phyloP scores from a whole-genome alignment of 1,140 invertebrate species.

The Drosophila sulfurigaster region DNA sequence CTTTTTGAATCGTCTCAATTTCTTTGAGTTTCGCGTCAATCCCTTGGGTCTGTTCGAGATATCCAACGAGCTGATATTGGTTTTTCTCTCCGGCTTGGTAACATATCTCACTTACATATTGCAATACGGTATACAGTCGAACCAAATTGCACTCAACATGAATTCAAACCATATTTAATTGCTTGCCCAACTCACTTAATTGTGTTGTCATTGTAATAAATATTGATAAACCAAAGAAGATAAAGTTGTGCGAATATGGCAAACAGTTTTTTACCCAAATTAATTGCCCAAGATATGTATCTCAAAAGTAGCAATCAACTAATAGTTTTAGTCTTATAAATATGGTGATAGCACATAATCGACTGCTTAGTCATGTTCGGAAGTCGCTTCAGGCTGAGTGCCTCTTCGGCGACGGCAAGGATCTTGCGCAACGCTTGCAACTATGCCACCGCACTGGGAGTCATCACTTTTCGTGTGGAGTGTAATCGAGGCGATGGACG shows the following conservation, averaged over 20 bases:
- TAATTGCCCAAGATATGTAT: background rate
- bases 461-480: conserved; percentile 35
- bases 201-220: background rate
- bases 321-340: background rate
- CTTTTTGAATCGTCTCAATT: conserved; percentile 60
- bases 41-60: conserved; percentile 67
- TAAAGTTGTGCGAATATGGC: background rate
- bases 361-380: conserved; percentile 39
- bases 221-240: background rate
- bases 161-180: background rate
- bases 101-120: conserved; percentile 69
- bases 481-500: conserved; percentile 7
- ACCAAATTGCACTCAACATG: conserved; percentile 29
- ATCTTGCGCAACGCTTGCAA: conserved; percentile 16
- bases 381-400: conserved; percentile 13
- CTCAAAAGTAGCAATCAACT: conserved; percentile 3
- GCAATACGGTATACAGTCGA: conserved; percentile 57
- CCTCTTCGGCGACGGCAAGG: conserved; percentile 6
- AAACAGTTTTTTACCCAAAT: conserved; percentile 5
- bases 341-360: background rate
- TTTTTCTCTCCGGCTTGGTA: conserved; percentile 63
- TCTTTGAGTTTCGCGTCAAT: conserved; percentile 59
- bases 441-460: conserved; percentile 27
- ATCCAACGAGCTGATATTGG: conserved; percentile 65
- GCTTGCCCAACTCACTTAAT: background rate